Evolutionary conservation across 35 echinoderm and acorn worm species (phyloP).

Genomic region (Eucidaris tribuloides): DNA sequence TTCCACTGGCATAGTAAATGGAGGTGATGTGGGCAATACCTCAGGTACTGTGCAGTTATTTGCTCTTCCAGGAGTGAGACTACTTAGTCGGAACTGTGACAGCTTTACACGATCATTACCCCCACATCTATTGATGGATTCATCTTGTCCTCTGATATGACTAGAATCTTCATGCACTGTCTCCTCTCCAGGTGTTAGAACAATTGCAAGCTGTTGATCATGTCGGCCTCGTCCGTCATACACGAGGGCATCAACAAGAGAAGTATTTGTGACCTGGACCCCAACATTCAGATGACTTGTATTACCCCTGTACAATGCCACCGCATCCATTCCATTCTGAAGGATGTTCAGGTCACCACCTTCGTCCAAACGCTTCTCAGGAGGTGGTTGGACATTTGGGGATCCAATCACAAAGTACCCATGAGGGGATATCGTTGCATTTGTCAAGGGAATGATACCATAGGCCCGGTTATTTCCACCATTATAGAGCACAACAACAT

Average conservation of each 20-base stretch:
- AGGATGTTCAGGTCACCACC: constrained; percentile 30
- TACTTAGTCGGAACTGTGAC: constrained; percentile 38
- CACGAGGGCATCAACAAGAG: constrained; percentile 86
- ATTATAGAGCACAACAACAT: constrained; percentile 69
- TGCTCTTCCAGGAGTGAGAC: constrained; percentile 27
- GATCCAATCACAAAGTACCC: constrained; percentile 76
- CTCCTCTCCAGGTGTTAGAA: constrained; percentile 65
- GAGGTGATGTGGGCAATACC: neutral
- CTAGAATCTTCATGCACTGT: constrained; percentile 66
- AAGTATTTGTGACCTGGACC: constrained; percentile 50
- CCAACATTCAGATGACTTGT: constrained; percentile 16
- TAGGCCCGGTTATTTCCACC: constrained; percentile 60
- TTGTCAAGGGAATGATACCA: constrained; percentile 31
- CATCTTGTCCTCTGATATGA: constrained; percentile 42
- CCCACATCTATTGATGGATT: constrained; percentile 77
- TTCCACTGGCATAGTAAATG: neutral
- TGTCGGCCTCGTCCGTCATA: constrained; percentile 57
- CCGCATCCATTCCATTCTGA: constrained; percentile 74
- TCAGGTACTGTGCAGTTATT: constrained; percentile 34
- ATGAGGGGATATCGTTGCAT: constrained; percentile 13
- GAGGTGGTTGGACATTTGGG: constrained; percentile 41
- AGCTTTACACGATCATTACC: constrained; percentile 55
- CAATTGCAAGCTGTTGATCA: constrained; percentile 30
- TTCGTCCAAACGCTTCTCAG: constrained; percentile 44
- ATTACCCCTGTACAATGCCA: constrained; percentile 72